Evolutionary conservation across 1,140 invertebrate species (phyloP), one percentile per base, ranked within the genome.

Genomic region (Helicoverpa zea): DNA sequence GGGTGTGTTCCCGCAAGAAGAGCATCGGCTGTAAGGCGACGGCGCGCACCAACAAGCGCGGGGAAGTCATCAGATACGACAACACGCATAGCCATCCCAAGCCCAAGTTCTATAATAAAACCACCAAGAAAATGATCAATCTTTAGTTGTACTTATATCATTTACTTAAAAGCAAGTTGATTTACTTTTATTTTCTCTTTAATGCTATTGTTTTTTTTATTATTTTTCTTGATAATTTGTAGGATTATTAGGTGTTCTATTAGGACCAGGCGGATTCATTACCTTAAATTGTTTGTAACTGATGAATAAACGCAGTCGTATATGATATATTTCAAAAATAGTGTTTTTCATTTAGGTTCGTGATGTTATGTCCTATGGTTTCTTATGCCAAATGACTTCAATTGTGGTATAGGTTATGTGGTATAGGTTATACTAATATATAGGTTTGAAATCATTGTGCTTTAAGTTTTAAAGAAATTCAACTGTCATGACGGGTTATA

Each of bases 51-150:
- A 91, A 93, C 82, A 86, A 86, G 29, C 79, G 78, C 0, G 89
- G 91, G 2, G 88, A 91, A 56, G 88, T 94, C 11, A 84, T 88
- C 43, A 61, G 79, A 13, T 86, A 86, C 68, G 47, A 86, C 29
- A 89, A 87, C 47, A 52, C 77, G 7, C 91, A 94, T 63, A 91
- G 90, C 72, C 91, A 94, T 47, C 83, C 86, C 0, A 91, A 91
- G 76, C 90, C 89, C 9, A 81, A 85, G 13, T 91, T 90, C 63
- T 89, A 84, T 70, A 66, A 87, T 23, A 91, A 88, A 72, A 90
- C 84, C 13, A 87, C 84, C 0, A 85, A 88, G 30, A 90, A 89
- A 58, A 87, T 84, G 64, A 78, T 87, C 30, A 76, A 87, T 61
- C 66, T 88, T 5, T 86, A 81, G 66, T 68, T 81, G 13, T 64